Percentiles rank a stretch among this genome's conserved stretches.
Evolutionary conservation across 2,113 vertebrate genomes (phyloP).

Genomic region (Neotragus moschatus): DNA sequence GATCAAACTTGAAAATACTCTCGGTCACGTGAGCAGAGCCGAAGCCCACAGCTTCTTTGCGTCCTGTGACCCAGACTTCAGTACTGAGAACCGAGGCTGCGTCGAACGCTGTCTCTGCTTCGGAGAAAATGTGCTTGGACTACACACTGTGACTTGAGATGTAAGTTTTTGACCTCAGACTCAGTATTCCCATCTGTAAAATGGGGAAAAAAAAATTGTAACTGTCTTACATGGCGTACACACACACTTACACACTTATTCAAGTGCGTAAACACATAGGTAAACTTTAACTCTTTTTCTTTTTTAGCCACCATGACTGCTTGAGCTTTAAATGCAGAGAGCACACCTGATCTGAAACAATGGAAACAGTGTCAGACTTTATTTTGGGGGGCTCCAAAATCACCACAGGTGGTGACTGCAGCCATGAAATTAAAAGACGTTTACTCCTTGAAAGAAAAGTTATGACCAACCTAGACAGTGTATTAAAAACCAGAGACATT

Average conservation of each 20-base stretch:
- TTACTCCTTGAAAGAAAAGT: not conserved
- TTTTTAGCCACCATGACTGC: not conserved
- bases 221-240: not conserved
- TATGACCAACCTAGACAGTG: not conserved
- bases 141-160: not conserved
- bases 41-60: not conserved
- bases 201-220: not conserved
- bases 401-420: not conserved
- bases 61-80: not conserved
- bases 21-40: not conserved
- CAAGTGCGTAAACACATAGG: fast-evolving
- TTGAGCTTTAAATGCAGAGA: not conserved
- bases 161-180: not conserved
- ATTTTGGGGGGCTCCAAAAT: not conserved
- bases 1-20: not conserved
- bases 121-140: not conserved
- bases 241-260: not conserved
- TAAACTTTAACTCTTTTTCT: not conserved
- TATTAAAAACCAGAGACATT: not conserved
- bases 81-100: not conserved
- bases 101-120: no score
- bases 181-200: not conserved
- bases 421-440: not conserved
- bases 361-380: not conserved
- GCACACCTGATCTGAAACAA: not conserved